phyloP scores from a whole-genome alignment of 2,888 invertebrate species.

The Melipona bicolor region DNA sequence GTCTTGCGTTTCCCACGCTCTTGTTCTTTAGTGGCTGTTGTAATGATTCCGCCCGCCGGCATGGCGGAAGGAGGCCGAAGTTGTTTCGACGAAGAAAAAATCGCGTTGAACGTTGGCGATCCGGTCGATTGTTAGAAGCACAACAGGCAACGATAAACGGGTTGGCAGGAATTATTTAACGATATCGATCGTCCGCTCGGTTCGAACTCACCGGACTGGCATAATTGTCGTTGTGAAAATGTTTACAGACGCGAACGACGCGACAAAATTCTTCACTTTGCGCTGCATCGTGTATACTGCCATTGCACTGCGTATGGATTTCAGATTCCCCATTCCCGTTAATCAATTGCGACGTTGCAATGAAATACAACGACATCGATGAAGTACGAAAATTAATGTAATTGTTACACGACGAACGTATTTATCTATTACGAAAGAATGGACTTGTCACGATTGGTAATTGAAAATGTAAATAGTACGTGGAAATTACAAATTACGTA shows the following conservation, averaged over 20 bases:
- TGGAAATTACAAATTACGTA: too few relatives aligned
- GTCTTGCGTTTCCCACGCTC: conserved; percentile 57
- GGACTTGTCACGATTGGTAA: too few relatives aligned
- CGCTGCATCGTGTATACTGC: background rate
- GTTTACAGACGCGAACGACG: background rate
- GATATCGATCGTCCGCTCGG: conserved; percentile 37
- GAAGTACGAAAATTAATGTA: background rate
- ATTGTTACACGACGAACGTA: background rate
- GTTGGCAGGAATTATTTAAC: conserved; percentile 60
- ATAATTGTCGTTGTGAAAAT: conserved; percentile 29
- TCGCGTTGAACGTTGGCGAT: conserved; percentile 14
- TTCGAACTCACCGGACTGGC: background rate
- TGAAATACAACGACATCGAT: background rate
- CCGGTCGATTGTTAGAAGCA: conserved; percentile 54
- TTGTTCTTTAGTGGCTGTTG: conserved; percentile 26
- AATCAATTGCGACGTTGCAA: background rate
- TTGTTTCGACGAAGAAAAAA: conserved; percentile 34
- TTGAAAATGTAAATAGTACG: too few relatives aligned
- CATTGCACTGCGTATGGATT: background rate
- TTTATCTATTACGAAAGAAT: too few relatives aligned
- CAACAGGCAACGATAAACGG: conserved; percentile 48
- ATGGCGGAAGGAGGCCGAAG: conserved; percentile 52
- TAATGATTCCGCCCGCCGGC: conserved; percentile 4
- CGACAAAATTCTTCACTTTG: background rate
- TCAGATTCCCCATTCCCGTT: background rate